A percentile compares a stretch with the other conserved stretches of the same genome.
These are phyloP conservation scores for Xanthorhoe designata DNA, from an alignment of 2,888 invertebrate genomes.

Conservation along the genomic window DNA sequence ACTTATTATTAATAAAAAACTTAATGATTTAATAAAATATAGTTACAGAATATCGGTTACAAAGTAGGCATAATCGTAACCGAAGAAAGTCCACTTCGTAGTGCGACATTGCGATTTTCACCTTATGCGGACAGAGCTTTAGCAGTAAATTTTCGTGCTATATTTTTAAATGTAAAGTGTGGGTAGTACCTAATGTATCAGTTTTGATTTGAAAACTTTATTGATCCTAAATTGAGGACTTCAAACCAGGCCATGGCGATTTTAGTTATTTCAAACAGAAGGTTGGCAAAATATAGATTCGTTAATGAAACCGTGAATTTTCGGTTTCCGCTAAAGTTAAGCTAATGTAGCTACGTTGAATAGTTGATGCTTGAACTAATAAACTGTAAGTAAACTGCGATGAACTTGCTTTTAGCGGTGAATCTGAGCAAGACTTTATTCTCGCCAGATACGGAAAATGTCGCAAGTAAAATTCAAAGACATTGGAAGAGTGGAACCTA, in stretches of 20 bases:
- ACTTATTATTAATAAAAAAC: too few relatives aligned
- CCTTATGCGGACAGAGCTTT: too few relatives aligned
- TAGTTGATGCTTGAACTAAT: conserved; percentile 23
- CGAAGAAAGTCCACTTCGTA: too few relatives aligned
- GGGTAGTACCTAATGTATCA: neutral
- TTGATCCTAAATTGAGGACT: too few relatives aligned
- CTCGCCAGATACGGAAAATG: neutral
- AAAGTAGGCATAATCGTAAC: too few relatives aligned
- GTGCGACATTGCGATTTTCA: too few relatives aligned
- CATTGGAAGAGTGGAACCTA: neutral
- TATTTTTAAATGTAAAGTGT: too few relatives aligned
- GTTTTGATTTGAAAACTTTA: neutral
- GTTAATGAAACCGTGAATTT: neutral
- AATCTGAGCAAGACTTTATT: neutral
- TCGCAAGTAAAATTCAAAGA: neutral
- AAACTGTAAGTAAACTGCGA: conserved; percentile 25
- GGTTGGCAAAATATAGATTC: neutral
- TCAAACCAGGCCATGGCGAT: too few relatives aligned
- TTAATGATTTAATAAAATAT: too few relatives aligned
- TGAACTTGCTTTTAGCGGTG: conserved; percentile 16
- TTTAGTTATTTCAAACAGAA: neutral
- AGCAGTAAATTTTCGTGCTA: neutral
- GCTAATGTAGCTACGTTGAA: conserved; percentile 21
- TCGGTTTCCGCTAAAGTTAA: conserved; percentile 18
- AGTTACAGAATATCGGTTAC: too few relatives aligned